Conservation (phyloP, 64 coral and sea anemone genomes). For the Hydrozoanthus tunicans region DNA sequence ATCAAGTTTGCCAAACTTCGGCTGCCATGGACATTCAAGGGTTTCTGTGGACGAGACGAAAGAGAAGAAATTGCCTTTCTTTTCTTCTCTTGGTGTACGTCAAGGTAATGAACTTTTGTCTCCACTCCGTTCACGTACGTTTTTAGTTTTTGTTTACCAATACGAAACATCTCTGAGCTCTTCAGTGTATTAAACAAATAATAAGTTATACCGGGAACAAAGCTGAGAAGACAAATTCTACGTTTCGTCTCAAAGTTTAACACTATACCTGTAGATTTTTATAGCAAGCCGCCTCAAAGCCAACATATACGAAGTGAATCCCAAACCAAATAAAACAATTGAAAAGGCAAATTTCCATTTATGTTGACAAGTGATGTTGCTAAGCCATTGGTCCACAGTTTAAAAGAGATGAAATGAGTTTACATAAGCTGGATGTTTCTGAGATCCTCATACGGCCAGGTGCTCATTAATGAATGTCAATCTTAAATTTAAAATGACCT, state of each 20-base stretch:
- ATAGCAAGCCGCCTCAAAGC: too few relatives aligned
- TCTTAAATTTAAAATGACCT: neutral
- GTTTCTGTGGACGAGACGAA: constrained; percentile 22
- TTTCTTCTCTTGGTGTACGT: constrained; percentile 41
- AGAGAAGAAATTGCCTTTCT: neutral
- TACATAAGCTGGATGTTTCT: constrained; percentile 29
- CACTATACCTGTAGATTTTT: too few relatives aligned
- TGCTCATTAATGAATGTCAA: constrained; percentile 34
- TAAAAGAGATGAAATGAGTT: neutral
- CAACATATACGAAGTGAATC: neutral
- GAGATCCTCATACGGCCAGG: constrained; percentile 11
- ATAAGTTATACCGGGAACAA: neutral
- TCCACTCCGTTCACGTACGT: constrained; percentile 51
- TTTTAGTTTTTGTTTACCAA: constrained; percentile 38
- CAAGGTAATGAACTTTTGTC: constrained; percentile 23
- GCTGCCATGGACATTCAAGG: neutral
- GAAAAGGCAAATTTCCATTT: neutral
- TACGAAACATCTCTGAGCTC: constrained; percentile 15
- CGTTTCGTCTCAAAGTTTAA: neutral
- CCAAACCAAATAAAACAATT: neutral
- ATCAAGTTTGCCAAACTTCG: constrained; percentile 9
- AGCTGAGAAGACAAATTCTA: neutral
- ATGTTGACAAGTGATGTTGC: constrained; percentile 1
- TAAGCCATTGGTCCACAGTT: constrained; percentile 18
- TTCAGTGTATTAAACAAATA: neutral